phyloP scores from a whole-genome alignment of 2,113 vertebrate species.

The Lepus americanus region DNA sequence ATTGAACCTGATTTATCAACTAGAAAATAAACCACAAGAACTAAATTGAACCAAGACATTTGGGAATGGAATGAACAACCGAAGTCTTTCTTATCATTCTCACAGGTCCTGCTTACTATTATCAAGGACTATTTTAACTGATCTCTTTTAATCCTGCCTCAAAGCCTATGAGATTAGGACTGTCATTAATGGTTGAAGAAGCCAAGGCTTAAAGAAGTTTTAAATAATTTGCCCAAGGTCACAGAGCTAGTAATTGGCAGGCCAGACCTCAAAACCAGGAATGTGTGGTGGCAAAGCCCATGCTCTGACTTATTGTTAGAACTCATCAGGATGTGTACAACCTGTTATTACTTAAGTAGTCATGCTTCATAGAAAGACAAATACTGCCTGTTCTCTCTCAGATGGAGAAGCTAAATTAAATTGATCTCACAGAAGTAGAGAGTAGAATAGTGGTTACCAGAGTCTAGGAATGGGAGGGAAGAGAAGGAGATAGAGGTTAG shows the following conservation, averaged over 20 bases:
- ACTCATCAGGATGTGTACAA: neutral
- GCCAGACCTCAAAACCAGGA: neutral
- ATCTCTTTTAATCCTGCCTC: slow-evolving; percentile 18
- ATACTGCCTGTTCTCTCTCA: too few species aligned
- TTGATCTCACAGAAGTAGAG: too few species aligned
- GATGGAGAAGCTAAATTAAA: too few species aligned
- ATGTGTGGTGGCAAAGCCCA: slow-evolving; percentile 1
- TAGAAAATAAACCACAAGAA: slow-evolving; percentile 27
- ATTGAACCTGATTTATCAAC: slow-evolving; percentile 12
- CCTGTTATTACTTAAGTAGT: slow-evolving; percentile 19
- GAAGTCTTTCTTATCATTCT: neutral
- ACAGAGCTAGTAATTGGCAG: slow-evolving; percentile 30
- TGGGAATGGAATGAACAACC: neutral
- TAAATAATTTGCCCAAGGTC: slow-evolving; percentile 29
- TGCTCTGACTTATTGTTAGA: slow-evolving; percentile 34
- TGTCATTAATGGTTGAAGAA: slow-evolving; percentile 37
- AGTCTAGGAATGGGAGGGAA: too few species aligned
- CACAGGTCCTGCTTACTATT: neutral
- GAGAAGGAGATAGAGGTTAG: too few species aligned
- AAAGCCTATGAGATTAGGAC: slow-evolving; percentile 30
- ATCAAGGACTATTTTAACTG: neutral
- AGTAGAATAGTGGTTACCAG: too few species aligned
- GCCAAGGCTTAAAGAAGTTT: neutral
- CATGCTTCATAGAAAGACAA: neutral
- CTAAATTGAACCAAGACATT: slow-evolving; percentile 28